Percentiles rank a stretch among this genome's conserved stretches.
These are phyloP conservation scores for Calephelis nemesis DNA, from an alignment of 1,140 invertebrate genomes.

Conservation along the genomic window DNA sequence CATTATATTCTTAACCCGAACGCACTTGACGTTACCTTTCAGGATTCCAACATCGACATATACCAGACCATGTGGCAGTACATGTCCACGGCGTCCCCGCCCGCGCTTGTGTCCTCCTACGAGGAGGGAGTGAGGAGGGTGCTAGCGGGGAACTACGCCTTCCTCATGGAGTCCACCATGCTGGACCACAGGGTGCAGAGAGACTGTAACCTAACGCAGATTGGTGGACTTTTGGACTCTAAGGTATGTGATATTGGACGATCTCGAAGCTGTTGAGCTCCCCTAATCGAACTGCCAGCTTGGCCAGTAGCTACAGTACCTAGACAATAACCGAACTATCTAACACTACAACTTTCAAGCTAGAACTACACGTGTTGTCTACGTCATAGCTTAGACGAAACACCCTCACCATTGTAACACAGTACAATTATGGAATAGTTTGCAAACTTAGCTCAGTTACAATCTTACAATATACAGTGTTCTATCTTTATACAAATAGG, in stretches of 20 bases:
- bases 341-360: too few relatives aligned
- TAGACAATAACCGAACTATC: too few relatives aligned
- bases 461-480: too few relatives aligned
- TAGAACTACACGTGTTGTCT: too few relatives aligned
- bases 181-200: constrained; percentile 97
- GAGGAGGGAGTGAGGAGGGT: constrained; percentile 93
- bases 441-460: too few relatives aligned
- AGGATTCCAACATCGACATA: constrained; percentile 97
- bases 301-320: too few relatives aligned
- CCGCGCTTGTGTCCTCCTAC: constrained; percentile 93
- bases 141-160: constrained; percentile 95
- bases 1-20: neutral
- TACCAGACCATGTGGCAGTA: constrained; percentile 99
- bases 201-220: constrained; percentile 98
- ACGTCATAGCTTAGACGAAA: too few relatives aligned
- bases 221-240: constrained; percentile 95
- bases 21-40: constrained; percentile 23
- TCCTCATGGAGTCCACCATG: constrained; percentile 99
- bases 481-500: too few relatives aligned
- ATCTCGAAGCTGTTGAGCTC: too few relatives aligned
- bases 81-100: constrained; percentile 91
- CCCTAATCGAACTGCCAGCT: too few relatives aligned
- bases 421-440: too few relatives aligned
- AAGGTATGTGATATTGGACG: constrained; percentile 82
- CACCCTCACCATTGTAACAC: too few relatives aligned